Percentiles rank a stretch among this genome's conserved stretches.
Evolutionary conservation across 2,888 invertebrate species (phyloP).

Genomic region (Lasioglossum oenotherae): DNA sequence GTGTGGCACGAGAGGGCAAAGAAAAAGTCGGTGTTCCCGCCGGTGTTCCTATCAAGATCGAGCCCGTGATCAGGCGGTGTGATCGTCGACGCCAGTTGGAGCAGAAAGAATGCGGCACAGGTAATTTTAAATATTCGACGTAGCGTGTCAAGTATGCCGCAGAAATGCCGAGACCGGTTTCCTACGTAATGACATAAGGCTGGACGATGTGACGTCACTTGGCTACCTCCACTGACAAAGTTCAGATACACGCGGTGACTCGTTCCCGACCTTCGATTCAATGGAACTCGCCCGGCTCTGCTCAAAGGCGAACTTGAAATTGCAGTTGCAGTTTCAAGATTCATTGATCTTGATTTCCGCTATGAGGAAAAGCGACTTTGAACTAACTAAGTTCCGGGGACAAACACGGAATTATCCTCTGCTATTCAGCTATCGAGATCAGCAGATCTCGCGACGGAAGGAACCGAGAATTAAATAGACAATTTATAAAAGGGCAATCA

Average conservation of each 20-base stretch:
- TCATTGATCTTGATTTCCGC: conserved; percentile 7
- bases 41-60: neutral
- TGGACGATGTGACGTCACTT: conserved; percentile 64
- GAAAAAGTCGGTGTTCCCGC: neutral
- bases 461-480: no score
- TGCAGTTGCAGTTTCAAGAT: neutral
- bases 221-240: conserved; percentile 63
- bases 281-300: conserved; percentile 20
- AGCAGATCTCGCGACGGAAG: neutral
- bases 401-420: neutral
- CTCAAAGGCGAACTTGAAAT: neutral
- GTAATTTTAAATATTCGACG: conserved; percentile 8
- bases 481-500: no score
- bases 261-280: conserved; percentile 65
- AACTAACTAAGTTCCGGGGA: neutral
- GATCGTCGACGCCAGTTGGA: neutral
- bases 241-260: conserved; percentile 70
- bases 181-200: conserved; percentile 61
- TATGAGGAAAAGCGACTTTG: neutral
- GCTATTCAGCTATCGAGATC: neutral
- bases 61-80: neutral
- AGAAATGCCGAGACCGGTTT: conserved; percentile 52
- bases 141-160: conserved; percentile 23
- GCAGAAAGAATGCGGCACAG: neutral
- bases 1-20: neutral